A percentile compares a stretch with the other conserved stretches of the same genome.
Evolutionary conservation across 2,113 vertebrate genomes (phyloP).

Genomic region (Oxyura jamaicensis): DNA sequence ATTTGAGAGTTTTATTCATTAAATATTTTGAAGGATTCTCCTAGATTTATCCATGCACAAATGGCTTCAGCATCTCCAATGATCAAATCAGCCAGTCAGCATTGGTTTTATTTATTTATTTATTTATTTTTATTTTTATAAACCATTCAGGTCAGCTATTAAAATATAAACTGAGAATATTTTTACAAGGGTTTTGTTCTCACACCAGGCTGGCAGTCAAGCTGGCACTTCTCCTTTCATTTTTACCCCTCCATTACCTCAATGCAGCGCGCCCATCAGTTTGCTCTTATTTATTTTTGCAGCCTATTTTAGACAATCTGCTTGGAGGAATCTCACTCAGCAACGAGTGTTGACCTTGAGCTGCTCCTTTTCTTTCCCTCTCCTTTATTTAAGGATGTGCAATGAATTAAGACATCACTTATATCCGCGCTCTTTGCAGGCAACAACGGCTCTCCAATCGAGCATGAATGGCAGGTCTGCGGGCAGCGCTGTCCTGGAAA

Average conservation of each 20-base stretch:
- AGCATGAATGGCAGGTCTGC: constrained; percentile 69
- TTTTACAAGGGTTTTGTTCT: constrained; percentile 17
- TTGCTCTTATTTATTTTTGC: constrained; percentile 58
- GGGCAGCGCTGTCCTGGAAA: constrained; percentile 62
- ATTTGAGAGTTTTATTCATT: background rate
- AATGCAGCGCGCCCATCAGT: background rate
- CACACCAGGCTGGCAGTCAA: background rate
- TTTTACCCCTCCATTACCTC: constrained; percentile 2
- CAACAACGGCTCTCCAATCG: constrained; percentile 38
- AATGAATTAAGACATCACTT: constrained; percentile 68
- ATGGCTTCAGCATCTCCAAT: background rate
- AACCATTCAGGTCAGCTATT: constrained; percentile 36
- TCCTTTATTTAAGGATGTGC: constrained; percentile 61
- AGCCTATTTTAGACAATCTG: constrained; percentile 50
- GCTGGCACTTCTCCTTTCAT: constrained; percentile 34
- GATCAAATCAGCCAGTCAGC: background rate
- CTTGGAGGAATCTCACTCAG: constrained; percentile 45
- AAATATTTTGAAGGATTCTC: constrained; percentile 12
- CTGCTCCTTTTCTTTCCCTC: constrained; percentile 32
- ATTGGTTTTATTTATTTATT: background rate
- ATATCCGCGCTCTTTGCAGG: background rate
- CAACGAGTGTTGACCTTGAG: constrained; percentile 49
- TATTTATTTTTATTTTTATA: background rate
- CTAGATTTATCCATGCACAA: background rate
- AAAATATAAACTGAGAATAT: constrained; percentile 16